Evolutionary conservation across 2,113 vertebrate genomes (phyloP), one percentile per base, ranked within the genome.

Genomic region (Nerophis ophidion): DNA sequence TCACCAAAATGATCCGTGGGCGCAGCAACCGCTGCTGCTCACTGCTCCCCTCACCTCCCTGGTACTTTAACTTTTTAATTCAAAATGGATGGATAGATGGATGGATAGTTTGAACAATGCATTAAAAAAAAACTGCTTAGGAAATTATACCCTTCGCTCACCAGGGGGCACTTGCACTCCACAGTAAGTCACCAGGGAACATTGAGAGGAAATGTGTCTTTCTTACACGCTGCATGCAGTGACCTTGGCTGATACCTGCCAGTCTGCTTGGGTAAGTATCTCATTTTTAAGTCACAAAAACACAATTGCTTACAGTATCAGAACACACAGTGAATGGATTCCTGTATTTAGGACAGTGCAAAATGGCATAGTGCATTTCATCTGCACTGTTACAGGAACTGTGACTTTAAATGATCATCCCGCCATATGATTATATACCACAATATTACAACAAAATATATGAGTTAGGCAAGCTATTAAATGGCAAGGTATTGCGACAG

Each of bases 121-220:
- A 2, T 26, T 4, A 5, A 47, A 13, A 12, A 12, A 47, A 15
- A 47, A 47, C 13, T 49, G 14, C 54, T 52, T 5, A 14, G 63
- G 63, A 60, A 70, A 48, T 70, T 66, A 60, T 65, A 56, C 35
- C 26, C 13, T 69, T 53, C 72, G 54, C 69, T 79, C 78, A 71
- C 63, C 75, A 81, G 85, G 76, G 68, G 80, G 74, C 77, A 79
- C 70, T 66, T 74, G 68, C 61, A 66, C 45, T 57, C 66, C 60
- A 52, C 59, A 48, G 53, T 66, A 61, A 33, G 17, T 57, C 61
- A 57, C 5, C 5, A 51, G 56, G 51, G 65, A 52, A 4, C 0
- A 5, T 13, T 17, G 53, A 58, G 58, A 53, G 42, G 5, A 38
- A 57, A 67, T 65, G 34, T 70, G 68, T 72, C 38, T 58, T 44